These are phyloP conservation scores for Apogon talboti DNA, from an alignment of 2,797 vertebrate species.

Conservation along the genomic window DNA sequence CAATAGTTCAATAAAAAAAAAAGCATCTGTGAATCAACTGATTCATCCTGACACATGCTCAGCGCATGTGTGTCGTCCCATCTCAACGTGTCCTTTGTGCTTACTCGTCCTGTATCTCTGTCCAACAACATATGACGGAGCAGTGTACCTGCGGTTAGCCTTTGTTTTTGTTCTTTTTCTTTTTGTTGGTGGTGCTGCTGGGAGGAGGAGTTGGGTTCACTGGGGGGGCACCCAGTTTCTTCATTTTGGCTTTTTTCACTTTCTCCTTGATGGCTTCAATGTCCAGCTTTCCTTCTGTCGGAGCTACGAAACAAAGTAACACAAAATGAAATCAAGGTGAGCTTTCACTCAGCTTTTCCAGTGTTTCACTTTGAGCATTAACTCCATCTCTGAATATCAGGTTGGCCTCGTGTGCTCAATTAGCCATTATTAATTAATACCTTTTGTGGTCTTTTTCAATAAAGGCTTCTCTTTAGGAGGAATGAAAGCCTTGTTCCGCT, in stretches of 20 bases:
- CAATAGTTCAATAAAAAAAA: conserved; percentile 9
- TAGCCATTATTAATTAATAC: conserved; percentile 69
- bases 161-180: conserved; percentile 83
- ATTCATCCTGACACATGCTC: not conserved
- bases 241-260: conserved; percentile 92
- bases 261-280: conserved; percentile 94
- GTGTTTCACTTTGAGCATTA: too few species aligned
- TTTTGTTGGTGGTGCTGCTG: conserved; percentile 78
- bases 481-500: conserved; percentile 95
- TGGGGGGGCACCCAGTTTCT: conserved; percentile 93
- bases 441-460: conserved; percentile 86
- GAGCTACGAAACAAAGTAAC: conserved; percentile 71
- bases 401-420: too few species aligned
- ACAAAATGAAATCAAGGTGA: not conserved
- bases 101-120: not conserved
- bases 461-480: conserved; percentile 93
- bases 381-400: too few species aligned
- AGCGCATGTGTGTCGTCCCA: not conserved
- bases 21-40: not conserved
- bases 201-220: conserved; percentile 79
- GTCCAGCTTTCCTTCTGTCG: conserved; percentile 89
- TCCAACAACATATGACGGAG: not conserved
- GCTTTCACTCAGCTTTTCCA: too few species aligned
- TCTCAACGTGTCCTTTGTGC: conserved; percentile 10
- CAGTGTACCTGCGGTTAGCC: conserved; percentile 9